Percentiles rank a stretch among this genome's conserved stretches.
Conservation (phyloP, 2,797 vertebrate genomes). For the Cuculus canorus region DNA sequence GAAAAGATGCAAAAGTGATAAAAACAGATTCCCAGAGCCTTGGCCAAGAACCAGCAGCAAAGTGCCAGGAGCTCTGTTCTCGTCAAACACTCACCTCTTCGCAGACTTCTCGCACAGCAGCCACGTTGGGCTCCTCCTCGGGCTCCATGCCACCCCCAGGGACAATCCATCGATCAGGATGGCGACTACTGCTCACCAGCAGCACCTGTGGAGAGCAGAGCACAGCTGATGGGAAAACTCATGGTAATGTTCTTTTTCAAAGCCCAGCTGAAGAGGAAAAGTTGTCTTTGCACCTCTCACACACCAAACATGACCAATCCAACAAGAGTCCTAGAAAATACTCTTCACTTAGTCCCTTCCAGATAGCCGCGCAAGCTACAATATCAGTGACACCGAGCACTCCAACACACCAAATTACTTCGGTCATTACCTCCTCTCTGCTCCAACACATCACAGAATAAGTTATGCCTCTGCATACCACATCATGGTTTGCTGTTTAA, state of each 20-base stretch:
- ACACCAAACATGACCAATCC: accelerated
- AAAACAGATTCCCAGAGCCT: accelerated
- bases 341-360: not conserved
- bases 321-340: accelerated
- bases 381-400: not conserved
- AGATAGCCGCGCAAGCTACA: not conserved
- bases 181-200: constrained; percentile 96
- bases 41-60: accelerated
- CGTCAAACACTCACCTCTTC: constrained; percentile 87
- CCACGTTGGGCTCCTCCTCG: constrained; percentile 92
- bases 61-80: not conserved
- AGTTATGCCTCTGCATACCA: not conserved
- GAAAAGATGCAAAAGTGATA: not conserved
- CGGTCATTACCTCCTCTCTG: not conserved
- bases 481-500: not conserved
- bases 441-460: accelerated
- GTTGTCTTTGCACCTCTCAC: not conserved
- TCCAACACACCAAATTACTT: not conserved
- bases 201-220: constrained; percentile 83
- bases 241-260: accelerated
- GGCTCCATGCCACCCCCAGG: constrained; percentile 99
- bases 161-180: constrained; percentile 98
- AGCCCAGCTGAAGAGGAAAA: not conserved
- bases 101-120: constrained; percentile 94
- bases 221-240: not conserved